Evolutionary conservation across 1,140 invertebrate genomes (phyloP), one percentile per base, ranked within the genome.

Genomic region (Micrasema longulum): DNA sequence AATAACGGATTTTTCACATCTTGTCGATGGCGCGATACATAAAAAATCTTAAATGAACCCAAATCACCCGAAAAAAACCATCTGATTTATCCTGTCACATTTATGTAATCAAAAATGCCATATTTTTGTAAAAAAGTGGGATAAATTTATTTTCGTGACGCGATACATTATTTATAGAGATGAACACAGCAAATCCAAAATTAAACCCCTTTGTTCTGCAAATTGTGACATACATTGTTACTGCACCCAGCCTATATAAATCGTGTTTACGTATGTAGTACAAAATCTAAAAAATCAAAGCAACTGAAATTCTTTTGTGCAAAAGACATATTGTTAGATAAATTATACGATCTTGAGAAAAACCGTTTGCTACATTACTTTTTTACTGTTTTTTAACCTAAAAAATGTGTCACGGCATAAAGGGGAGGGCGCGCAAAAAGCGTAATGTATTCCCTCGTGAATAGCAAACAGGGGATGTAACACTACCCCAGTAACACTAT

Each of bases 161-260:
- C 16, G 52, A 35, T 45, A 9, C 18, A 43, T 71, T 67, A 43
- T 64, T 57, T 57, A 52, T 41, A 41, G 47, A 16, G 52, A 36
- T 38, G 45, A 35, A 53, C n/a, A 65, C 65, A 55, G 52, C 47
- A 47, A 62, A 65, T 48, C 36, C 22, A 60, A 71, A 75, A 75
- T 72, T 76, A 72, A 72, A 76, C 67, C 74, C 74, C 74, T 76
- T 76, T 76, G 74, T 76, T 70, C 69, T 72, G 74, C 70, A 76
- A 76, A 76, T 76, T 76, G 74, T 62, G 64, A 52, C 70, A 69
- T 64, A 31, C 36, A 67, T 69, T 22, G 69, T 65, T 26, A 14
- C 36, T 10, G 22, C 7, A 41, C 47, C 4, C 16, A 36, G 66
- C 38, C 63, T 63, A n/a, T 16, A 52, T 16, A 47, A 43, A 69